A percentile compares a stretch with the other conserved stretches of the same genome.
phyloP scores from a whole-genome alignment of 2,113 vertebrate genomes.

The Azemiops feae region DNA sequence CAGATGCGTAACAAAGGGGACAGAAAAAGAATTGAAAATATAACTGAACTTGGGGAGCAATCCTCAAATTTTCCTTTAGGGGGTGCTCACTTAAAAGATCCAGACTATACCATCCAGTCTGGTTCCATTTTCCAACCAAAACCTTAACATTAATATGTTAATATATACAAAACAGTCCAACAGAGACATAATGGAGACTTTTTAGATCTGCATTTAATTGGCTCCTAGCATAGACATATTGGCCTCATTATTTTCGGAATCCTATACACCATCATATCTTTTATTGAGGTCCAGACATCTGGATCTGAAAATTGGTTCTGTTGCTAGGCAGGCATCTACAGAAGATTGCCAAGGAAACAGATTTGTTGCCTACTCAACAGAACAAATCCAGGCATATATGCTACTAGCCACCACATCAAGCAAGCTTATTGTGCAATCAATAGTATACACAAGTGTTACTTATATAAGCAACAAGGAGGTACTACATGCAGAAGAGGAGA shows the following conservation, averaged over 20 bases:
- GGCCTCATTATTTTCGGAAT: background rate
- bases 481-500: background rate
- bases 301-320: background rate
- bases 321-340: background rate
- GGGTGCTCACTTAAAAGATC: slow-evolving; percentile 34
- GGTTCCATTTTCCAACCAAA: background rate
- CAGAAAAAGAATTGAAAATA: background rate
- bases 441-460: background rate
- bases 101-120: background rate
- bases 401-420: background rate
- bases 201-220: background rate
- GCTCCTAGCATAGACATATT: background rate
- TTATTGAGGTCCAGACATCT: background rate
- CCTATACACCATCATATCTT: background rate
- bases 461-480: background rate
- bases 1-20: background rate
- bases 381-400: background rate
- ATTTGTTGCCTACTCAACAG: background rate
- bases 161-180: background rate
- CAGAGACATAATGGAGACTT: background rate
- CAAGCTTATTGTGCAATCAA: background rate
- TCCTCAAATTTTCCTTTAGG: slow-evolving; percentile 33
- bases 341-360: slow-evolving; percentile 22
- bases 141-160: background rate
- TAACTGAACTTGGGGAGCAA: background rate